Evolutionary conservation across 2,888 invertebrate species (phyloP).

Genomic region (Andrena camellia): DNA sequence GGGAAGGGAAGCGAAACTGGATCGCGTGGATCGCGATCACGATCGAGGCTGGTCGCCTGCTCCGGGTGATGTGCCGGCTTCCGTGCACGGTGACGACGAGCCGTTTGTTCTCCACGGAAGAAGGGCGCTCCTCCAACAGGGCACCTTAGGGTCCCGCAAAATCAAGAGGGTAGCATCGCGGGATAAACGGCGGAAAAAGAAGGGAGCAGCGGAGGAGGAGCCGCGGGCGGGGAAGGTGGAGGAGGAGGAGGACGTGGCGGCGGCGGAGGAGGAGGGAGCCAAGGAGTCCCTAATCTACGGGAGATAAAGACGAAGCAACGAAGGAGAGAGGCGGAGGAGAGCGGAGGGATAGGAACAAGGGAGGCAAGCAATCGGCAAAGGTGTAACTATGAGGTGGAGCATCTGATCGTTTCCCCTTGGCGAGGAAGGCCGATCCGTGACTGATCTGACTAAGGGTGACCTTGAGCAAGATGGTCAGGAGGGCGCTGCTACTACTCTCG

Average conservation of each 20-base stretch:
- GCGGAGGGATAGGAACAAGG: neutral
- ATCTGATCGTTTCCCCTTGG: constrained; percentile 64
- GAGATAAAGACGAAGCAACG: constrained; percentile 9
- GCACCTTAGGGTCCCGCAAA: constrained; percentile 14
- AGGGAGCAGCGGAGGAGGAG: constrained; percentile 29
- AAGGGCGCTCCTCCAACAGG: constrained; percentile 26
- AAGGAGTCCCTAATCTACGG: neutral
- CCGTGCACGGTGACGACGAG: constrained; percentile 26
- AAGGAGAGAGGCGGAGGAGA: constrained; percentile 11
- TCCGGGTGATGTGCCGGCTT: constrained; percentile 41
- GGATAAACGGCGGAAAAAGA: constrained; percentile 51
- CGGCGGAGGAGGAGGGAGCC: constrained; percentile 28
- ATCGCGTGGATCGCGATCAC: constrained; percentile 58
- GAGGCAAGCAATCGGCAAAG: constrained; percentile 23
- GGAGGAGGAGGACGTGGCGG: constrained; percentile 21
- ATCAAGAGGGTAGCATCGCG: constrained; percentile 34
- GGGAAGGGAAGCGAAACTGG: constrained; percentile 53
- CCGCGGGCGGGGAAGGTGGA: constrained; percentile 21
- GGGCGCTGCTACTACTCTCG: constrained; percentile 78
- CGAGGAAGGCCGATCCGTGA: constrained; percentile 64
- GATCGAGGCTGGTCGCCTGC: constrained; percentile 46
- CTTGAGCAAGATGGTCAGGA: constrained; percentile 80
- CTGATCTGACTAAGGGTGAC: constrained; percentile 65
- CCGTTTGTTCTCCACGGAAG: constrained; percentile 1
- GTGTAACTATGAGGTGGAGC: constrained; percentile 57